phyloP scores from a whole-genome alignment of 1,140 invertebrate genomes.

The Asobara japonica region DNA sequence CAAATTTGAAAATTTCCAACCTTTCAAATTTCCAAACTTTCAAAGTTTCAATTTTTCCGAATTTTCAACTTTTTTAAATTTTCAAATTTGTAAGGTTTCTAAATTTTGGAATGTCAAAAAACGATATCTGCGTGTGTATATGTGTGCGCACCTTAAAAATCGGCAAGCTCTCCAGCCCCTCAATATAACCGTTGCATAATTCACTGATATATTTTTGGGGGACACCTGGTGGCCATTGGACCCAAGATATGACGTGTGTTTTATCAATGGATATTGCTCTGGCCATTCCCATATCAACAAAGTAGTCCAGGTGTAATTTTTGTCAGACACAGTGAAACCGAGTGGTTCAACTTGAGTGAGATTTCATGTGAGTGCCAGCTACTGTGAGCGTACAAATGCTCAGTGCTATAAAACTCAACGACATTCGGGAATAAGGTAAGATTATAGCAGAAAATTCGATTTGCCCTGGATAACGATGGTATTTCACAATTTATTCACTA shows the following conservation, averaged over 20 bases:
- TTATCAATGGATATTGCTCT: conserved; percentile 7
- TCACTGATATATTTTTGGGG: too few species aligned
- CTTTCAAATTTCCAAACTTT: too few species aligned
- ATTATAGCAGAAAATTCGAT: neutral
- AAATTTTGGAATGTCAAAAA: neutral
- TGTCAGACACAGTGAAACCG: neutral
- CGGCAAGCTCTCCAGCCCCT: too few species aligned
- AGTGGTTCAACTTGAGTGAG: conserved; percentile 7
- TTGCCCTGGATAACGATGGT: neutral
- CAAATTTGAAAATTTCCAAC: too few species aligned
- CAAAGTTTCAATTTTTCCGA: too few species aligned
- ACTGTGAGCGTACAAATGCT: conserved; percentile 6
- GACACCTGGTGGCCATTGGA: neutral
- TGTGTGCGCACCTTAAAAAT: too few species aligned
- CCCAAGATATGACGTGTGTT: neutral
- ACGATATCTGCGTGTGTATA: neutral
- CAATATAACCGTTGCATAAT: too few species aligned
- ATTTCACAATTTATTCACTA: neutral
- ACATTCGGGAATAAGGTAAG: conserved; percentile 3
- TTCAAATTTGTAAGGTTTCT: too few species aligned
- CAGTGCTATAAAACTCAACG: conserved; percentile 8
- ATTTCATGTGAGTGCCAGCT: conserved; percentile 5
- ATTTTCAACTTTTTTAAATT: too few species aligned
- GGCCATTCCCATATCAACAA: conserved; percentile 9
- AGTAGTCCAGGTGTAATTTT: conserved; percentile 11